phyloP scores from a whole-genome alignment of 2,113 vertebrate genomes.

The Paradisaea rubra region DNA sequence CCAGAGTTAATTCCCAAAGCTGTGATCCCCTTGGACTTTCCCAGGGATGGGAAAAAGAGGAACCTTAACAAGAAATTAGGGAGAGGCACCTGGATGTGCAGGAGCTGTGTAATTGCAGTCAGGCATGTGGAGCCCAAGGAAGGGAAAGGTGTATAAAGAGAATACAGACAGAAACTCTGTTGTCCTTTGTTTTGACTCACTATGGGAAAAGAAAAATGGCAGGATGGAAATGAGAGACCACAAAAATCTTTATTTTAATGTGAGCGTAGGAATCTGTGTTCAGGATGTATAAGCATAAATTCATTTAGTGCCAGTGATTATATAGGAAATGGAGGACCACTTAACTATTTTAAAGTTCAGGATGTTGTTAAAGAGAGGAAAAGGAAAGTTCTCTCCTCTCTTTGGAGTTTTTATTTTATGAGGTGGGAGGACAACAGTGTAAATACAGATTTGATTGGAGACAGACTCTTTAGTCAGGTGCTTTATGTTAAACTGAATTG shows the following conservation, averaged over 20 bases:
- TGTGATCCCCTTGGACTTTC: background rate
- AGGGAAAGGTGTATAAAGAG: background rate
- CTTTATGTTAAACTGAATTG: background rate
- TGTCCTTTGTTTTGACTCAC: background rate
- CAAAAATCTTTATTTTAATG: background rate
- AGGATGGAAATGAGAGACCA: background rate
- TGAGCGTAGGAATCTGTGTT: background rate
- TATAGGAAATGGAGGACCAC: background rate
- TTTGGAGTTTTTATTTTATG: background rate
- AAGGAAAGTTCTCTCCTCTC: background rate
- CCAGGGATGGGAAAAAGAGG: background rate
- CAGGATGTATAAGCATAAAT: background rate
- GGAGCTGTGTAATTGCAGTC: background rate
- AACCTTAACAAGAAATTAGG: background rate
- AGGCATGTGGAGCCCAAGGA: background rate
- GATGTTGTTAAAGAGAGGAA: conserved; percentile 37
- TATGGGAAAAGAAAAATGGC: background rate
- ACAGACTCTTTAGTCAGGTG: background rate
- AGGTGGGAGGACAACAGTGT: background rate
- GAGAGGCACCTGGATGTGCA: background rate
- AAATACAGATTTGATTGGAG: background rate
- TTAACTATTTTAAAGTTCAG: background rate
- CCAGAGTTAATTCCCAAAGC: background rate
- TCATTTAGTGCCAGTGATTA: background rate
- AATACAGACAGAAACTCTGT: background rate